Evolutionary conservation across 2,888 invertebrate genomes (phyloP).

Genomic region (Lissocephala sabroskyi): DNA sequence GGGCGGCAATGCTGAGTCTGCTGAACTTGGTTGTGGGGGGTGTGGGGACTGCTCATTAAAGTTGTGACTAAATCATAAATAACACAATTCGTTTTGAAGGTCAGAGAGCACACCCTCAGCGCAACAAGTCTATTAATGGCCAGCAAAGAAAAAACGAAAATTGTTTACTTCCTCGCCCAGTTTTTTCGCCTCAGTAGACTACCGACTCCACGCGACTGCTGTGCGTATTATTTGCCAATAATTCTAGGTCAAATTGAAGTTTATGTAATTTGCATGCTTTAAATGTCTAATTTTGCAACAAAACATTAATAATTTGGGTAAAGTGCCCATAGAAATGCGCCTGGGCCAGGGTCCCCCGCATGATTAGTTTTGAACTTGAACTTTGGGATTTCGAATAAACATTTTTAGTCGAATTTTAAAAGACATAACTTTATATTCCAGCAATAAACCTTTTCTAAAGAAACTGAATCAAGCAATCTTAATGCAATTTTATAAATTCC

Average conservation of each 20-base stretch:
- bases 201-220: too few species aligned
- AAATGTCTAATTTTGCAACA: slow-evolving; percentile 6
- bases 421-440: too few species aligned
- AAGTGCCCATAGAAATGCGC: neutral
- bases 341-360: slow-evolving; percentile 30
- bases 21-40: slow-evolving; percentile 22
- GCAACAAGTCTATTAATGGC: slow-evolving; percentile 4
- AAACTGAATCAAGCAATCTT: too few species aligned
- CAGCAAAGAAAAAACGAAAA: slow-evolving; percentile 14
- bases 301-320: slow-evolving; percentile 17
- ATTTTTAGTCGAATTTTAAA: too few species aligned
- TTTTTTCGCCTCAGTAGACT: slow-evolving; percentile 15
- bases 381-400: too few species aligned
- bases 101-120: slow-evolving; percentile 20
- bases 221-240: slow-evolving; percentile 27
- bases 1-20: slow-evolving; percentile 18
- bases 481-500: too few species aligned
- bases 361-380: slow-evolving; percentile 58
- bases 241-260: slow-evolving; percentile 43
- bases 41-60: slow-evolving; percentile 15
- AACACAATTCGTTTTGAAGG: slow-evolving; percentile 57
- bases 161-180: slow-evolving; percentile 49
- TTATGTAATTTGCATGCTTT: slow-evolving; percentile 43
- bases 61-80: slow-evolving; percentile 44
- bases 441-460: too few species aligned